Percentiles rank a stretch among this genome's conserved stretches.
Evolutionary conservation across 35 echinoderm and acorn worm genomes (phyloP).

Genomic region (Patiria miniata): DNA sequence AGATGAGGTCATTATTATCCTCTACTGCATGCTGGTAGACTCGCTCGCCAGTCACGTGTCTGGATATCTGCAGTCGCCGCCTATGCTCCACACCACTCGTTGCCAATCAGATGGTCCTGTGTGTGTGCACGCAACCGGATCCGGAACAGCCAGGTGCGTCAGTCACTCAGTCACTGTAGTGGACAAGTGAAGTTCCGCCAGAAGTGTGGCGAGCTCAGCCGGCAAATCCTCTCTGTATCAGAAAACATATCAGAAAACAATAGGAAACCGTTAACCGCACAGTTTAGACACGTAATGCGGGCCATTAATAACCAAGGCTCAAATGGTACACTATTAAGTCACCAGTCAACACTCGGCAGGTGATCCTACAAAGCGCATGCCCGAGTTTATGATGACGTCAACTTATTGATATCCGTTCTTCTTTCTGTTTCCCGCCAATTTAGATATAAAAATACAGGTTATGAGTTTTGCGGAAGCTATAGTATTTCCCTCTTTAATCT

Average conservation of each 20-base stretch:
- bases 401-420: background rate
- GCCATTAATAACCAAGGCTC: background rate
- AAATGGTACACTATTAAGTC: background rate
- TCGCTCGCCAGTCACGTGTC: conserved; percentile 17
- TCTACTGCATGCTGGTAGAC: background rate
- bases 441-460: too few relatives aligned
- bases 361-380: background rate
- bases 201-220: background rate
- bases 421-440: conserved; percentile 7
- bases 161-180: background rate
- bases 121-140: background rate
- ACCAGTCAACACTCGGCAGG: too few relatives aligned
- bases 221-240: background rate
- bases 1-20: conserved; percentile 28
- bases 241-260: background rate
- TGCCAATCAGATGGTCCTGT: conserved; percentile 13
- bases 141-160: background rate
- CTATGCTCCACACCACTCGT: background rate
- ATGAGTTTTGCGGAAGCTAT: too few relatives aligned
- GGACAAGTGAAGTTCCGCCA: conserved; percentile 15
- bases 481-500: too few relatives aligned
- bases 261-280: conserved; percentile 27
- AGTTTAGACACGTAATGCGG: background rate
- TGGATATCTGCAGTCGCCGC: too few relatives aligned
- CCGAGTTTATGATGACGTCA: background rate